Base-by-base conservation (phyloP, 1,140 invertebrate genomes). In the Andrena cerasifolii region DNA sequence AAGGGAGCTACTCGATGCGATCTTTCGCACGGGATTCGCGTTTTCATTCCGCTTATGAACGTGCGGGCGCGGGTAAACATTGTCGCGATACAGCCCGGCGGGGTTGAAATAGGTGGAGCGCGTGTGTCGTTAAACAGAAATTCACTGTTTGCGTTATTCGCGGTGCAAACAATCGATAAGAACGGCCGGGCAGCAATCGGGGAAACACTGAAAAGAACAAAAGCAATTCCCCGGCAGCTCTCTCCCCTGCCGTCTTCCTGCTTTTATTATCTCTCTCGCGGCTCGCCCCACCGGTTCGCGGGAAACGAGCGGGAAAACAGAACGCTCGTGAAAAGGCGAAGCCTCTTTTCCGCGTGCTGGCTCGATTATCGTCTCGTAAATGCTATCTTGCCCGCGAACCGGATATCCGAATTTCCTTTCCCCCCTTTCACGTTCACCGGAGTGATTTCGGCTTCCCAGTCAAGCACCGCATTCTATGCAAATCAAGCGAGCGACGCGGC, bases 331-430 rank as follows among this genome's bases (percentile, higher is more conserved):
- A n/a, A n/a, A n/a, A n/a, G n/a, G n/a, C n/a, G n/a, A n/a, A n/a
- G n/a, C n/a, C n/a, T n/a, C 24, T 26, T 56, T 59, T 18, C 56
- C 56, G 31, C 66, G 47, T 16, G 16, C 24, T 31, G 16, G 24
- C 67, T 24, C 56, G 54, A 71, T 71, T 71, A 71, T 71, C 68
- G 68, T 8, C 28, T 49, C 68, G 54, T 59, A 59, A 61, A 58
- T 21, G 67, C 28, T 33, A 47, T n/a, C 28, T 24, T 6, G 1
- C 14, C 10, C 45, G 45, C 45, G 45, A 4, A 14, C 18, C 18
- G 36, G 3, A 16, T 16, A 8, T 0, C 2, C 12, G 16, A 24
- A 26, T 21, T 12, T 21, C 2, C 16, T 31, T 2, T 7, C n/a
- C n/a, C 40, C 3, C 2, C 2, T 33, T 40, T 61, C 40, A 28